These are phyloP conservation scores for Euzetes globulus DNA, from an alignment of 2,888 invertebrate species.

Conservation along the genomic window DNA sequence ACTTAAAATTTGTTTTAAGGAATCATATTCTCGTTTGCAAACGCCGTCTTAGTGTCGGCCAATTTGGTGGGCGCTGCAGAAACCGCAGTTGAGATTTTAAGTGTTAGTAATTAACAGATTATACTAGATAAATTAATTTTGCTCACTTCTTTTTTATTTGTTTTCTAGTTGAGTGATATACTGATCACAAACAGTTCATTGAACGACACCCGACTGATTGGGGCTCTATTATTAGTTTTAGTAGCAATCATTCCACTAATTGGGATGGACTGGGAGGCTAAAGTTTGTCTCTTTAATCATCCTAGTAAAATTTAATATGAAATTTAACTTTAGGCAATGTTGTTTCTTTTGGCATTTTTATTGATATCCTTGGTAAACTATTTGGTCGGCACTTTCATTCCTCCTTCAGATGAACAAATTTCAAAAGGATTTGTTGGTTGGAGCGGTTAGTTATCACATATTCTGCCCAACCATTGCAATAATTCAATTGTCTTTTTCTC, in stretches of 20 bases:
- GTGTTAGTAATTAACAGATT: constrained; percentile 44
- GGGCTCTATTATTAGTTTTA: not conserved
- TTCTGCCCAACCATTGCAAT: not conserved
- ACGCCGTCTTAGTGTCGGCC: constrained; percentile 52
- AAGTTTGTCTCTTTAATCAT: not conserved
- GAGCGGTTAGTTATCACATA: constrained; percentile 28
- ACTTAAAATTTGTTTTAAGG: constrained; percentile 16
- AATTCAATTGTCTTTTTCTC: not conserved
- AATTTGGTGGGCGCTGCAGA: constrained; percentile 54
- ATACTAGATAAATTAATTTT: too few relatives aligned
- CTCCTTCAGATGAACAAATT: constrained; percentile 44
- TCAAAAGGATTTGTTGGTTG: constrained; percentile 48
- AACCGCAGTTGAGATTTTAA: constrained; percentile 48
- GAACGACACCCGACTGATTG: constrained; percentile 30
- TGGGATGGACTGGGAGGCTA: constrained; percentile 35
- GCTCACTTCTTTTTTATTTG: not conserved
- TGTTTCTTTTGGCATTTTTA: constrained; percentile 46
- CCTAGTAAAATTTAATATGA: not conserved
- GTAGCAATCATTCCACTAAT: constrained; percentile 32
- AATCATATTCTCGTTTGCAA: constrained; percentile 52
- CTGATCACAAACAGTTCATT: not conserved
- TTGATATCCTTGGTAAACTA: constrained; percentile 44
- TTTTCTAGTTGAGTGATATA: not conserved
- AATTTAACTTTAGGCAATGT: constrained; percentile 45
- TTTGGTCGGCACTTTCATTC: constrained; percentile 47